Evolutionary conservation across 2,113 vertebrate species (phyloP).

Genomic region (Hemiprocne comata): DNA sequence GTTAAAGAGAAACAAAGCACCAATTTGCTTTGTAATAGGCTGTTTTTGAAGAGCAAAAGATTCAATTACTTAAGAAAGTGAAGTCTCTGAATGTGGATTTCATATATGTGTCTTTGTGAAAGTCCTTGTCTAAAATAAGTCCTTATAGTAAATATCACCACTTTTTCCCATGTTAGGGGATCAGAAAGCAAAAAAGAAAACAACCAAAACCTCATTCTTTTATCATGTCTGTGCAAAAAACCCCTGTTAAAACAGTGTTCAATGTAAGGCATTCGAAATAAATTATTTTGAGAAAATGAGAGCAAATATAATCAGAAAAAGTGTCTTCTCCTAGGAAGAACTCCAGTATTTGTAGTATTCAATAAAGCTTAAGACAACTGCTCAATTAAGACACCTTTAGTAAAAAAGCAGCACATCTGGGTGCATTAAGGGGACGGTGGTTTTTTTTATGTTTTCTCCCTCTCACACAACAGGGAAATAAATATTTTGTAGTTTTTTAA

Average conservation of each 20-base stretch:
- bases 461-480: background rate
- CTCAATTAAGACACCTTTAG: background rate
- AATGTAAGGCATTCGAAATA: background rate
- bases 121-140: conserved; percentile 15
- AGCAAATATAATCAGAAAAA: background rate
- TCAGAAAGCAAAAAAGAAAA: background rate
- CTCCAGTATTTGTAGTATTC: background rate
- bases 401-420: background rate
- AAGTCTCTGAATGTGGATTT: background rate
- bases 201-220: background rate
- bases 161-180: background rate
- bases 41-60: conserved; percentile 12
- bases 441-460: background rate
- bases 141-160: background rate
- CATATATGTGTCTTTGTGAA: conserved; percentile 1
- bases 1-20: conserved; percentile 47
- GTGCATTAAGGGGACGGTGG: background rate
- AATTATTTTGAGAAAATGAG: background rate
- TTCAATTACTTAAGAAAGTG: conserved; percentile 27
- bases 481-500: background rate
- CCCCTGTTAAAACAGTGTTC: background rate
- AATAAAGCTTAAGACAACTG: background rate
- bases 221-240: background rate
- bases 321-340: background rate
- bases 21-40: conserved; percentile 18